These are phyloP conservation scores for Macaria liturata DNA, from an alignment of 2,888 invertebrate genomes.

Conservation along the genomic window DNA sequence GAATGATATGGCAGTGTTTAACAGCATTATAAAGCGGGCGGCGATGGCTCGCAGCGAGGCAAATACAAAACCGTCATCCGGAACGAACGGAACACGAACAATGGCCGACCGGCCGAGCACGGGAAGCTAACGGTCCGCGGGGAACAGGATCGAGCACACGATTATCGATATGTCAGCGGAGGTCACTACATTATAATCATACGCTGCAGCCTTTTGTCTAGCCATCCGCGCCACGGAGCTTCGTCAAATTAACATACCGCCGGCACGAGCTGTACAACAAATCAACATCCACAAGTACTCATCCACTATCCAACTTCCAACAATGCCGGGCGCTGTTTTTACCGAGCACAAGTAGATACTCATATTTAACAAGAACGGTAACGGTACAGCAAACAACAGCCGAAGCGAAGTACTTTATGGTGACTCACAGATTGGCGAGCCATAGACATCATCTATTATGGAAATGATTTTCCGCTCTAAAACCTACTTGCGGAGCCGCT, in stretches of 20 bases:
- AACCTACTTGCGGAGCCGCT: constrained; percentile 38
- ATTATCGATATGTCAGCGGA: constrained; percentile 38
- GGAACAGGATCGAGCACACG: constrained; percentile 43
- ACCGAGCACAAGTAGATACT: constrained; percentile 4
- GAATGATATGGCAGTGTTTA: constrained; percentile 29
- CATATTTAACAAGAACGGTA: constrained; percentile 49
- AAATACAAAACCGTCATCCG: constrained; percentile 49
- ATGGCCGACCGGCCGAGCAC: constrained; percentile 43
- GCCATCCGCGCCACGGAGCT: constrained; percentile 3
- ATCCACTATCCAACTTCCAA: neutral
- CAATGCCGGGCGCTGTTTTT: constrained; percentile 2
- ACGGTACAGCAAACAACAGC: constrained; percentile 26
- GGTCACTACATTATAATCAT: constrained; percentile 34
- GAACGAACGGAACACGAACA: constrained; percentile 54
- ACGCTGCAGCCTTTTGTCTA: constrained; percentile 21
- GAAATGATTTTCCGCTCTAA: constrained; percentile 67
- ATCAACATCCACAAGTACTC: neutral
- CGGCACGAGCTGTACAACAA: neutral
- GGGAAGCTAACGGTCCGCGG: constrained; percentile 57
- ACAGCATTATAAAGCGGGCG: constrained; percentile 37
- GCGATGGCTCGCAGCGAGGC: constrained; percentile 35
- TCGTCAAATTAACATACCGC: neutral
- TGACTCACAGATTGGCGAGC: constrained; percentile 60
- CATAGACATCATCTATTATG: constrained; percentile 49
- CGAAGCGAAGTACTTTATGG: constrained; percentile 33